Evolutionary conservation across 1,140 invertebrate species (phyloP), one percentile per base, ranked within the genome.

Genomic region (Nasonia vitripennis): DNA sequence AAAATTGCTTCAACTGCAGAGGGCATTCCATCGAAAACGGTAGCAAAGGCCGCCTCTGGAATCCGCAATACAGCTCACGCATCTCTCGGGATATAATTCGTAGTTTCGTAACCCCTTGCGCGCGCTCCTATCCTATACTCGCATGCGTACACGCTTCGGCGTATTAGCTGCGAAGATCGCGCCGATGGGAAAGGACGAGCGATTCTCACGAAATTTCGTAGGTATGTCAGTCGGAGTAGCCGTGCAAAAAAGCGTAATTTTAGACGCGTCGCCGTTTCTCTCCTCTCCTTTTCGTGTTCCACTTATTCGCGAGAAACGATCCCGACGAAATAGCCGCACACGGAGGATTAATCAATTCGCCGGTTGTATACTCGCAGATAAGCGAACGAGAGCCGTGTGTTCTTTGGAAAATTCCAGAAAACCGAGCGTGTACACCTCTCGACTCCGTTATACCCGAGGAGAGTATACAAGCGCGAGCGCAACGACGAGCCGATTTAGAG

Each of bases 121-220:
- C 51, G 31, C 23, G 62, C 31, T 83, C 73, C 27, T 27, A 27
- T 27, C 27, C 27, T 27, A 27, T 51, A 83, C 81, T 82, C 27
- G 51, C 10, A 27, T 7, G 27, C 17, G 67, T 17, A 71, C 20
- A n/a, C 78, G 45, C 23, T 71, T 62, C 37, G 48, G 48, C 31
- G 75, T 78, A 83, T 67, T 78, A 41, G 77, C 37, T 62, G 55
- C 37, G n/a, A 78, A 20, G 67, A 73, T 84, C 68, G 55, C 55
- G 34, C 34, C 34, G 45, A 74, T 85, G 83, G 83, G 83, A 85
- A 85, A 75, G 74, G 68, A 68, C 48, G 23, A n/a, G 48, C 51
- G 67, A 70, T 71, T 85, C 83, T 85, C 83, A 85, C 83, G 83
- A 74, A 81, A 81, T 80, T 75, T 85, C 77, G 27, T 79, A 78